Percentiles rank a stretch among this genome's conserved stretches.
Evolutionary conservation across 35 echinoderm and acorn worm genomes (phyloP).

Genomic region (Chiridota heheva): DNA sequence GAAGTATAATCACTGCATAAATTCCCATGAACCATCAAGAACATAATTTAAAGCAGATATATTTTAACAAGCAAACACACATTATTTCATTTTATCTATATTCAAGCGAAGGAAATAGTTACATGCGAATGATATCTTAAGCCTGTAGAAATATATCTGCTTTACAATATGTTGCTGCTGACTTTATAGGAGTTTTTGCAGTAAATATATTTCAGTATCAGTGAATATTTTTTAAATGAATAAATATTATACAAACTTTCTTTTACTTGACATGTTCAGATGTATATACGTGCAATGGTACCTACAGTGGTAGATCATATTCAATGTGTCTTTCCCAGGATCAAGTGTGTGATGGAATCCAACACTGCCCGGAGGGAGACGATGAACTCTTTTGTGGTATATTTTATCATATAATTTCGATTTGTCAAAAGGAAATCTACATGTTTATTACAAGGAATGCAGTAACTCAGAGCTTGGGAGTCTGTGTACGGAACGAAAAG

Average conservation of each 20-base stretch:
- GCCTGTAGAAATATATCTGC: not conserved
- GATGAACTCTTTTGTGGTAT: conserved; percentile 89
- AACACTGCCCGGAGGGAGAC: conserved; percentile 75
- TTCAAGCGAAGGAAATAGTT: not conserved
- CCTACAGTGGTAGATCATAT: conserved; percentile 63
- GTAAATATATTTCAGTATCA: no score
- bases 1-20: no score
- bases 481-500: no score
- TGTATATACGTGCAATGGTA: conserved; percentile 47
- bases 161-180: not conserved
- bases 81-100: not conserved
- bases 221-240: not conserved
- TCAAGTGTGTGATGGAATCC: conserved; percentile 74
- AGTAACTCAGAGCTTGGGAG: no score
- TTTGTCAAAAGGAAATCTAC: no score
- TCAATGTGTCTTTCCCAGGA: conserved; percentile 48
- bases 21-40: no score
- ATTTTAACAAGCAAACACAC: no score
- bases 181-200: no score
- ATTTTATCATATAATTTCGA: not conserved
- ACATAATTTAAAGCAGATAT: no score
- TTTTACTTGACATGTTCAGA: conserved; percentile 32
- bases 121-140: not conserved
- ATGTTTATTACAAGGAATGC: no score
- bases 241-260: no score